A percentile compares a stretch with the other conserved stretches of the same genome.
Evolutionary conservation across 2,113 vertebrate genomes (phyloP).

Genomic region (Spheniscus mendiculus): DNA sequence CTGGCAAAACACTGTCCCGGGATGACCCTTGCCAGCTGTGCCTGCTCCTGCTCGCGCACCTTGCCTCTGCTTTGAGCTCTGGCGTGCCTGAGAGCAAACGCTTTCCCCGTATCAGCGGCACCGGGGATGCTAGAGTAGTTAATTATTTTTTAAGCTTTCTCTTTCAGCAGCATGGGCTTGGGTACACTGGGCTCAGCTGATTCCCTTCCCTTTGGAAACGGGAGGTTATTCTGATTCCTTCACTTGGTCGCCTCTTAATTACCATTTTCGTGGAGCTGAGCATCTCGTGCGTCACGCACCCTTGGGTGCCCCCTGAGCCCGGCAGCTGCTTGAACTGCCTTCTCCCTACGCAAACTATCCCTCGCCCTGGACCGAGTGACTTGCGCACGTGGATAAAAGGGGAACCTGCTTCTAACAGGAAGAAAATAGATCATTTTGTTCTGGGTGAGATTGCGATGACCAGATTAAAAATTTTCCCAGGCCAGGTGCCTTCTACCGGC

Average conservation of each 20-base stretch:
- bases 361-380: neutral
- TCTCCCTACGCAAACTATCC: neutral
- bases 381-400: accelerated
- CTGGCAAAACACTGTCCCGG: neutral
- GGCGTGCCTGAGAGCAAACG: accelerated
- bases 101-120: neutral
- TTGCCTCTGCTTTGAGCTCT: neutral
- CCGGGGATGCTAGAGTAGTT: neutral
- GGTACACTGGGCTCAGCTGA: neutral
- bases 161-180: neutral
- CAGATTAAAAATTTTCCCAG: neutral
- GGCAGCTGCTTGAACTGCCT: neutral
- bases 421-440: neutral
- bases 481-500: neutral
- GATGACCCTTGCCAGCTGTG: neutral
- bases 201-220: neutral
- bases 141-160: neutral
- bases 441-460: neutral
- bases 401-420: neutral
- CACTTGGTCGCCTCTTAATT: neutral
- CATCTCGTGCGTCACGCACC: neutral
- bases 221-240: neutral
- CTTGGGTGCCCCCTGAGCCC: accelerated
- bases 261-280: accelerated
- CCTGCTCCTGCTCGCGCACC: neutral